These are phyloP conservation scores for Sula dactylatra DNA, from an alignment of 2,113 vertebrate genomes.

Conservation along the genomic window DNA sequence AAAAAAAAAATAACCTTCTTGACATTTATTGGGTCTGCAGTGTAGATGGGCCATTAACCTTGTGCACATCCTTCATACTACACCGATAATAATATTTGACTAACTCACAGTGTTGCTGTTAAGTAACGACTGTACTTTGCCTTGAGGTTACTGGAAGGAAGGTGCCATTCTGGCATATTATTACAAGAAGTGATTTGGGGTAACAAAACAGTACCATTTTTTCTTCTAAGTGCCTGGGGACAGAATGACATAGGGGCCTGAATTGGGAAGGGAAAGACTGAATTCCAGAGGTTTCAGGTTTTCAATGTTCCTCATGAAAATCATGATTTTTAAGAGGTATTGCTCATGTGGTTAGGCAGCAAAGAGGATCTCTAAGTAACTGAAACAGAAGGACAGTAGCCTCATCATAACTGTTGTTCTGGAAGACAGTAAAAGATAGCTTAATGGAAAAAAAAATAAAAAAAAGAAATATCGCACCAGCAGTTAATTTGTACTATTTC, in stretches of 20 bases:
- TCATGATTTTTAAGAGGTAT: not conserved
- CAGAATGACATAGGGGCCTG: not conserved
- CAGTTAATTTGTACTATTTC: constrained; percentile 55
- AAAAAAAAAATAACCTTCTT: not conserved
- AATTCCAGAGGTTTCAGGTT: not conserved
- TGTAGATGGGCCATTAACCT: not conserved
- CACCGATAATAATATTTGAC: not conserved
- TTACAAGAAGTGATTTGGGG: not conserved
- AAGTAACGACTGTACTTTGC: not conserved
- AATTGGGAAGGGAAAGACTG: not conserved
- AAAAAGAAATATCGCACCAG: not conserved
- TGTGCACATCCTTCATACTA: not conserved
- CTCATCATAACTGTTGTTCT: not conserved
- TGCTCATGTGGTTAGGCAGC: not conserved
- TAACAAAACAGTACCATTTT: not conserved
- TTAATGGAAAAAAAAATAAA: not conserved
- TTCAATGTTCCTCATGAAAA: not conserved
- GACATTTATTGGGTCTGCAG: not conserved
- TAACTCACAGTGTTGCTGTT: not conserved
- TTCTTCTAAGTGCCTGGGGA: not conserved
- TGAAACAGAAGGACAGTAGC: not conserved
- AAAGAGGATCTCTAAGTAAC: not conserved
- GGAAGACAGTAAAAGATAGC: not conserved
- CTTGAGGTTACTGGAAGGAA: not conserved
- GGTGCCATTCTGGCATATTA: not conserved